A percentile compares a stretch with the other conserved stretches of the same genome.
phyloP scores from a whole-genome alignment of 2,888 invertebrate genomes.

The Apodemia mormo region DNA sequence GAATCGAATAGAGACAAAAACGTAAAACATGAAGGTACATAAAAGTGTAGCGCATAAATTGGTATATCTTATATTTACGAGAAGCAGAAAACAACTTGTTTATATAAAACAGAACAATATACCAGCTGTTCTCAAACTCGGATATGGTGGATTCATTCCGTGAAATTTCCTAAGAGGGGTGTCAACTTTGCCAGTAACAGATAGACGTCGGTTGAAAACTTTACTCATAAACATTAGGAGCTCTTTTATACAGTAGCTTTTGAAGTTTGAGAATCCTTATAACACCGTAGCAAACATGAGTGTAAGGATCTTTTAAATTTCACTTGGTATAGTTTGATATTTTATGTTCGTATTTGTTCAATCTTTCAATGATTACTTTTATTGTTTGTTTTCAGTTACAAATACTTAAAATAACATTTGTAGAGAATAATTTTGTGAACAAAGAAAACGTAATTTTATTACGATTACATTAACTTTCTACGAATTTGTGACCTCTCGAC shows the following conservation, averaged over 20 bases:
- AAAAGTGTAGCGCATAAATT: neutral
- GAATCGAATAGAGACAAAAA: too few species aligned
- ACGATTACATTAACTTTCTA: too few species aligned
- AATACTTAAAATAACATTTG: neutral
- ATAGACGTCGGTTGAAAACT: constrained; percentile 56
- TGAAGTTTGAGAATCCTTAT: constrained; percentile 39
- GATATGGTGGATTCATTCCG: constrained; percentile 27
- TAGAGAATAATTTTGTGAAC: too few species aligned
- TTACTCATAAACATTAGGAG: constrained; percentile 63
- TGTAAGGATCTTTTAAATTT: constrained; percentile 14
- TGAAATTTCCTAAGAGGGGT: constrained; percentile 36
- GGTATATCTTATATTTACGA: neutral
- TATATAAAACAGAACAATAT: constrained; percentile 11
- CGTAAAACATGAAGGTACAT: neutral
- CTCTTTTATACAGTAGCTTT: constrained; percentile 53
- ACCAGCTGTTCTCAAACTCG: constrained; percentile 24
- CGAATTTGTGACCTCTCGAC: too few species aligned
- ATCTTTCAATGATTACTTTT: neutral
- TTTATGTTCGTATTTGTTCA: constrained; percentile 12
- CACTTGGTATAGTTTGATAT: neutral
- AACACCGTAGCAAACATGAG: constrained; percentile 39
- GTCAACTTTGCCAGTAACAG: constrained; percentile 50
- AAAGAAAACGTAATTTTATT: too few species aligned
- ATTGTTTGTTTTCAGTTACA: neutral
- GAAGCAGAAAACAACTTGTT: constrained; percentile 13